Base-by-base conservation (phyloP, 2,113 vertebrate species). In the Grammomys surdaster region DNA sequence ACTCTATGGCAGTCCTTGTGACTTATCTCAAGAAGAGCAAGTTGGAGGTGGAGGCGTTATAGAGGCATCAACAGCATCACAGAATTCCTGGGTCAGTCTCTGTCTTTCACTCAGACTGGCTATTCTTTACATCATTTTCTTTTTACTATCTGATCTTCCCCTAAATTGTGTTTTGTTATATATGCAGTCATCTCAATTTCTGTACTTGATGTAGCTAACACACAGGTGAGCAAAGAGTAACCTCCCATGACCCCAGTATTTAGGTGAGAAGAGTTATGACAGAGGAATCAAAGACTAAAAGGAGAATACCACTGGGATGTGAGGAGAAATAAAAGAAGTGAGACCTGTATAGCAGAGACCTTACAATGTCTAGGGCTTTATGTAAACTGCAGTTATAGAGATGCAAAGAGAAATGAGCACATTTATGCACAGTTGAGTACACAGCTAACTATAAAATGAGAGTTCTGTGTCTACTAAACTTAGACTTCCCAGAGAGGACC, bases 341-440 rank as follows among this genome's bases (percentile, higher is more conserved):
- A 22, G 51, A 85, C 14, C 19, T 90, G 36, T 31, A 28, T 24
- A 91, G 8, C 14, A 26, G 43, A 84, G 72, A 70, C 12, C 51
- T 46, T 24, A 26, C 93, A 89, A 20, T 58, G 24, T 56, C 13
- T 5, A 17, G 70, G 33, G 19, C 33, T 54, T 56, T 19, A 43
- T 1, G 8, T 3, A 40, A 60, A 76, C 4, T 63, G 73, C 46
- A 95, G 24, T 77, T 46, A 14, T 20, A 82, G 67, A 36, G 9
- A 93, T 80, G 48, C 67, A 78, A 95, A 82, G 28, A 87, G 33
- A 73, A 94, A 90, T 33, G 11, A 48, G 17, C 22, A 63, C 31
- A 81, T 88, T 90, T 86, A 40, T 58, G 33, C 19, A 88, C 22
- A 48, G 16, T 2, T 77, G 58, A 60, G 10, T 46, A 40, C 13